These are phyloP conservation scores for Cacoxenus indagator DNA, from an alignment of 2,888 invertebrate genomes.

Conservation along the genomic window DNA sequence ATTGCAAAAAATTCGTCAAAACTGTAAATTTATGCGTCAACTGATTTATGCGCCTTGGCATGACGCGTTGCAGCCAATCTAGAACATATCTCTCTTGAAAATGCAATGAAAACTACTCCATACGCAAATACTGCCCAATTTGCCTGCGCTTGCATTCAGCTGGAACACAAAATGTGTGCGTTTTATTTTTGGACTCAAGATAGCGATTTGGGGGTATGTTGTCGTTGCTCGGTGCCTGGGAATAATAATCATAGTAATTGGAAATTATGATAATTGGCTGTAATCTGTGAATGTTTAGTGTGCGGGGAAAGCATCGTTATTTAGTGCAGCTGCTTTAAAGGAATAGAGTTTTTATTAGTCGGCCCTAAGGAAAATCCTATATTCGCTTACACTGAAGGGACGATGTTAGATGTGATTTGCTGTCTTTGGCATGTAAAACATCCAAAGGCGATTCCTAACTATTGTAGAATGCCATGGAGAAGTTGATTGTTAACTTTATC, in stretches of 20 bases:
- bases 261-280: constrained; percentile 7
- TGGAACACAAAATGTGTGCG: neutral
- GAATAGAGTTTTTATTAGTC: neutral
- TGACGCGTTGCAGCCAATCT: neutral
- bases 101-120: neutral
- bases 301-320: neutral
- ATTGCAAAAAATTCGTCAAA: constrained; percentile 48
- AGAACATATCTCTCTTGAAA: neutral
- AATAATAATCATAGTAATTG: neutral
- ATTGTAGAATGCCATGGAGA: too few relatives aligned
- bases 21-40: constrained; percentile 64
- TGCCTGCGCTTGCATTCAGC: constrained; percentile 6
- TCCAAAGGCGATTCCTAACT: too few relatives aligned
- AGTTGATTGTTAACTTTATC: too few relatives aligned
- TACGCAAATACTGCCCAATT: neutral
- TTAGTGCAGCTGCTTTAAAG: neutral
- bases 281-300: neutral
- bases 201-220: too few relatives aligned
- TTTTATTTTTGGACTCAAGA: neutral
- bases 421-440: too few relatives aligned
- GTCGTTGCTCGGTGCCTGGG: neutral
- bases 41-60: constrained; percentile 54
- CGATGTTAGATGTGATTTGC: too few relatives aligned
- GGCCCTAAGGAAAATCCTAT: too few relatives aligned
- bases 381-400: too few relatives aligned